Conservation (phyloP, 2,888 invertebrate genomes). For the Colletes collaris region DNA sequence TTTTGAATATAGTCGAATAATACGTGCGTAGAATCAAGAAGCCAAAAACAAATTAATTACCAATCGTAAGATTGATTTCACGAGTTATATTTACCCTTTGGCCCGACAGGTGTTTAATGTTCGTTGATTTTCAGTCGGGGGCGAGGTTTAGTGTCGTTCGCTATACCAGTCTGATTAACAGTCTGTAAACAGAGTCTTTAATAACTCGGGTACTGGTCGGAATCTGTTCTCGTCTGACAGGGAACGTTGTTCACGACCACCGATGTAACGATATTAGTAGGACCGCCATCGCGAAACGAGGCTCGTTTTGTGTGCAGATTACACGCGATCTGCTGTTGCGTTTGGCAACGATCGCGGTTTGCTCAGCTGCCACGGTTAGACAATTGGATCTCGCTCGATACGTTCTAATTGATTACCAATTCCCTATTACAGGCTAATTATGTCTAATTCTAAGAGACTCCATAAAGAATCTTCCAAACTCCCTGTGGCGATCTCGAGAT, state of each 20-base stretch:
- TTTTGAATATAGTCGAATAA: too few relatives aligned
- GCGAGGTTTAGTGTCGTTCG: slow-evolving; percentile 6
- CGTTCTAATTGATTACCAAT: slow-evolving; percentile 8
- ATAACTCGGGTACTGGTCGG: slow-evolving; percentile 11
- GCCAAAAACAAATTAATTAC: too few relatives aligned
- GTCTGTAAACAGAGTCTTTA: slow-evolving; percentile 46
- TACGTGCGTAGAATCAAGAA: too few relatives aligned
- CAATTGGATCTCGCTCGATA: slow-evolving; percentile 24
- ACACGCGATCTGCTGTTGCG: slow-evolving; percentile 37
- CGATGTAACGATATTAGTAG: slow-evolving; percentile 44
- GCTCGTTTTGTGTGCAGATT: slow-evolving; percentile 13
- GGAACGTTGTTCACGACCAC: slow-evolving; percentile 19
- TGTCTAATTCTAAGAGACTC: not conserved
- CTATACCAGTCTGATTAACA: slow-evolving; percentile 43
- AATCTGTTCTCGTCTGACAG: slow-evolving; percentile 30
- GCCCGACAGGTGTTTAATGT: slow-evolving; percentile 18
- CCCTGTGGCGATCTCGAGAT: too few relatives aligned
- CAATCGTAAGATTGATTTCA: slow-evolving; percentile 12
- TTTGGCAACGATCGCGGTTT: slow-evolving; percentile 49
- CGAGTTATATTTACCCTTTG: slow-evolving; percentile 25
- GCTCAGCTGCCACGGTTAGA: slow-evolving; percentile 31
- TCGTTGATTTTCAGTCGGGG: slow-evolving; percentile 9
- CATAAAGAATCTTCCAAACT: too few relatives aligned
- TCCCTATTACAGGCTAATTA: slow-evolving; percentile 16
- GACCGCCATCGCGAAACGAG: slow-evolving; percentile 22